Evolutionary conservation across 2,113 vertebrate genomes (phyloP), one percentile per base, ranked within the genome.

Genomic region (Azemiops feae): DNA sequence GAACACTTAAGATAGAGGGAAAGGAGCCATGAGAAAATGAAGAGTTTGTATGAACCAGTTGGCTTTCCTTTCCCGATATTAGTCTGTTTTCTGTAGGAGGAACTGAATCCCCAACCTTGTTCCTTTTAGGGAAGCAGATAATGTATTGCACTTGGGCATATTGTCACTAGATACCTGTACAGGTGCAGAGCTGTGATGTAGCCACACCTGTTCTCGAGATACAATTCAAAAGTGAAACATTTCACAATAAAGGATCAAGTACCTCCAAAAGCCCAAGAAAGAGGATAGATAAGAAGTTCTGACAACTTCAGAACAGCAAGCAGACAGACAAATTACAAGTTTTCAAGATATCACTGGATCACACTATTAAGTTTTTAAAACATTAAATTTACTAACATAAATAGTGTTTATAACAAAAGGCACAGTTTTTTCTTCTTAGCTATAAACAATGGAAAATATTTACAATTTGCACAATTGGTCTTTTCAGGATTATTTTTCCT

Each of bases 401-500:
- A 99, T 98, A 98, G 97, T 96, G 97, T 98, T 97, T 98, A 98
- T 98, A 98, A 98, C 98, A 98, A 98, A 98, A 99, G 98, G 98
- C 98, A 99, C 98, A 98, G 97, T 97, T 97, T 97, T 85, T n/a
- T 45, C n/a, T 53, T 55, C 43, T 93, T n/a, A 98, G 98, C 98
- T 98, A 98, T 98, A 98, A 98, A 98, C 98, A 98, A 98, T 97
- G 96, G 96, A 96, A 97, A 97, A 53, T 98, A 98, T 98, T 96
- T 98, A 98, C 98, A 98, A 94, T 98, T 98, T 97, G 97, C 95
- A 95, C 96, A 95, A 88, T 96, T 96, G 97, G 97, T 96, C 97
- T 96, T 96, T 95, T 94, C 95, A 93, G 96, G 94, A 92, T 55
- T 92, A 91, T 87, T 92, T 81, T 81, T 81, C 64, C 34, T 74